Conservation (phyloP, 2,113 vertebrate species). For the Chrysochloris asiatica region DNA sequence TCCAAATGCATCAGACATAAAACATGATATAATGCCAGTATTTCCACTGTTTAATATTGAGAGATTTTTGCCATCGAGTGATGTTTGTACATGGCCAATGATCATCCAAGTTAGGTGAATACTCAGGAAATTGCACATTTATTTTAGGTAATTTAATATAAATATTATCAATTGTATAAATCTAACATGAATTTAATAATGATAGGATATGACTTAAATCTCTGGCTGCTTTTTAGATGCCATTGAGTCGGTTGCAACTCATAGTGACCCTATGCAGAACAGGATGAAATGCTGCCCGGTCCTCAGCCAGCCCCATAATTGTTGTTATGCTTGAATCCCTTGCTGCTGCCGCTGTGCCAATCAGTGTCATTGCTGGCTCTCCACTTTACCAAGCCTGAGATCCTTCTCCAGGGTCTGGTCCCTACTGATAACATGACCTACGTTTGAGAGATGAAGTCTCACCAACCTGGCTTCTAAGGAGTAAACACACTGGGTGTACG, state of each 20-base stretch:
- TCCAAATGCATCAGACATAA: not conserved
- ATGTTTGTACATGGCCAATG: not conserved
- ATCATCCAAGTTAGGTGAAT: slow-evolving; percentile 18
- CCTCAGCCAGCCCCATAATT: no score
- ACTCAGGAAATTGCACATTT: slow-evolving; percentile 47
- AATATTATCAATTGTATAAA: slow-evolving; percentile 27
- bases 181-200: slow-evolving; percentile 40
- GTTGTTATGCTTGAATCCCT: no score
- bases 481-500: no score
- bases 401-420: no score
- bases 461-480: no score
- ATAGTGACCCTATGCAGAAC: no score
- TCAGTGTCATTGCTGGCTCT: no score
- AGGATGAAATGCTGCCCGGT: no score
- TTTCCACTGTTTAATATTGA: slow-evolving; percentile 33
- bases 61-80: slow-evolving; percentile 3
- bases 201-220: slow-evolving; percentile 20
- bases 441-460: slow-evolving; percentile 15
- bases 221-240: slow-evolving; percentile 17
- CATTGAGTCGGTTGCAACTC: no score
- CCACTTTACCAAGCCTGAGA: no score
- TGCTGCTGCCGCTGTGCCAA: no score
- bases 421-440: slow-evolving; percentile 29
- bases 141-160: not conserved
- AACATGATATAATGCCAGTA: not conserved